phyloP scores from a whole-genome alignment of 2,113 vertebrate genomes.

The Paradoxurus hermaphroditus region DNA sequence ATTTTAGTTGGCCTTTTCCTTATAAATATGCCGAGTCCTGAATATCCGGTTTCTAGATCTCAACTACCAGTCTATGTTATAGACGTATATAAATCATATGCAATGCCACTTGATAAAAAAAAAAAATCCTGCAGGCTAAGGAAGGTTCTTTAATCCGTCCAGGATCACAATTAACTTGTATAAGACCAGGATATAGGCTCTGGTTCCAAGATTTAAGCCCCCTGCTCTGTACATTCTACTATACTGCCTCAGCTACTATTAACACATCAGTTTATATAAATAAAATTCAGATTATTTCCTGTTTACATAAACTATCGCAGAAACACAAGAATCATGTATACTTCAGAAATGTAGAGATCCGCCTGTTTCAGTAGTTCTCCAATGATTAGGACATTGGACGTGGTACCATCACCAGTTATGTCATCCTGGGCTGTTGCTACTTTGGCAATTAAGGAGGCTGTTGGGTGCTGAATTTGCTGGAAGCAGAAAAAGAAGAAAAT shows the following conservation, averaged over 20 bases:
- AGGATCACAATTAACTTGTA: background rate
- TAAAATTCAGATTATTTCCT: background rate
- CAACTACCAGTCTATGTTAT: background rate
- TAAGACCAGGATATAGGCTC: background rate
- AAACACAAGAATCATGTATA: slow-evolving; percentile 54
- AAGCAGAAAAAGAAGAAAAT: slow-evolving; percentile 13
- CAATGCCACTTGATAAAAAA: background rate
- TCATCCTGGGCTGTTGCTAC: slow-evolving; percentile 98
- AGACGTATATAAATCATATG: background rate
- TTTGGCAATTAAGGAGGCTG: slow-evolving; percentile 97
- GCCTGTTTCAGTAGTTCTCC: slow-evolving; percentile 98
- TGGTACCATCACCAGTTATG: slow-evolving; percentile 98
- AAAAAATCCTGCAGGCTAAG: background rate
- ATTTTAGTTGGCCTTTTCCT: background rate
- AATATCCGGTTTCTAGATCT: background rate
- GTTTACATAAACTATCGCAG: background rate
- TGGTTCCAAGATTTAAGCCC: background rate
- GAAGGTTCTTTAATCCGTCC: background rate
- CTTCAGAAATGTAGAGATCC: slow-evolving; percentile 97
- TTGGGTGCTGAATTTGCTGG: slow-evolving; percentile 99
- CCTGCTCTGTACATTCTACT: background rate
- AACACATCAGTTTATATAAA: background rate
- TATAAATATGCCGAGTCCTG: background rate
- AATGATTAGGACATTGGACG: slow-evolving; percentile 97
- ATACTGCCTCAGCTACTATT: background rate